Percentiles rank a stretch among this genome's conserved stretches.
phyloP scores from a whole-genome alignment of 37 sponge, comb jelly and placozoan species.

The Chondrilla cf. caribensis region DNA sequence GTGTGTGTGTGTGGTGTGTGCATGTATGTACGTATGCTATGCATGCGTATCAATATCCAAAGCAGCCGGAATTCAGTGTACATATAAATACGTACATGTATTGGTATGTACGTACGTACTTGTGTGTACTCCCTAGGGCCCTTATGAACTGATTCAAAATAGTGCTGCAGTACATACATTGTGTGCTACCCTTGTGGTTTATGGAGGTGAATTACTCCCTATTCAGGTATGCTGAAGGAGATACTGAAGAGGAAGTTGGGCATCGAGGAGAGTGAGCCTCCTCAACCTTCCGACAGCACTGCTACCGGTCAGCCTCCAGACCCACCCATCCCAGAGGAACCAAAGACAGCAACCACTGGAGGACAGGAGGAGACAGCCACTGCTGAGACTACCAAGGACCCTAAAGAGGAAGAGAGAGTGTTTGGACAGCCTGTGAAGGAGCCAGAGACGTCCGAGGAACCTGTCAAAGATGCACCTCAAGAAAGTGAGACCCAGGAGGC shows the following conservation, averaged over 20 bases:
- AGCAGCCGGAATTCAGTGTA: no score
- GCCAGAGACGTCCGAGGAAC: background rate
- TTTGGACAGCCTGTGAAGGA: background rate
- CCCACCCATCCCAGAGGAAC: background rate
- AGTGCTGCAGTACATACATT: no score
- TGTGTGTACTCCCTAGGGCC: background rate
- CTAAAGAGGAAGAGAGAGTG: constrained; percentile 21
- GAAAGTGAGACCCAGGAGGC: background rate
- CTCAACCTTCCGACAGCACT: background rate
- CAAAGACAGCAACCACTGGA: background rate
- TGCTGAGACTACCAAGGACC: background rate
- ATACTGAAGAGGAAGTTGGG: constrained; percentile 38
- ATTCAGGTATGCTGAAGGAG: constrained; percentile 38
- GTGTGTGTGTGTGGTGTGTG: no score
- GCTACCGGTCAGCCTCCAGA: background rate
- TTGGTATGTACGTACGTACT: background rate
- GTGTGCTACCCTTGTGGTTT: background rate
- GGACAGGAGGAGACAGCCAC: background rate
- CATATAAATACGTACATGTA: background rate
- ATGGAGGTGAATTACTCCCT: no score
- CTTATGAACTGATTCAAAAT: no score
- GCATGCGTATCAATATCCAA: no score
- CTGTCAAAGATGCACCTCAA: background rate
- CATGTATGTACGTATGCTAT: background rate
- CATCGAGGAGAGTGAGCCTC: constrained; percentile 20